phyloP scores from a whole-genome alignment of 92 coral and sea anemone genomes.

The Desmophyllum pertusum region DNA sequence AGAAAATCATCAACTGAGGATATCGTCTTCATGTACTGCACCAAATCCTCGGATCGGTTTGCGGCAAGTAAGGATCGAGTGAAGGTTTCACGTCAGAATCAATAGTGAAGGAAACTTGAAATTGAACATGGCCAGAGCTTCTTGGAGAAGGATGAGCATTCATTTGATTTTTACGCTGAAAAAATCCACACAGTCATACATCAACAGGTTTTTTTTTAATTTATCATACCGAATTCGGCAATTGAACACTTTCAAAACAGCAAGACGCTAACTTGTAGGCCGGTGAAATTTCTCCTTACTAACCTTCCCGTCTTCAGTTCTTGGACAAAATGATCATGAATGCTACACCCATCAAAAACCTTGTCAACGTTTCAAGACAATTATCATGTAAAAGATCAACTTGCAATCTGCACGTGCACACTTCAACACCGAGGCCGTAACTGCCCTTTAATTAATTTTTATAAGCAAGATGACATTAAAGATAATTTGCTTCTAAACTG shows the following conservation, averaged over 20 bases:
- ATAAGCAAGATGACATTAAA: constrained; percentile 12
- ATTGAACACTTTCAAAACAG: not conserved
- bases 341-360: not conserved
- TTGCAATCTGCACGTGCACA: not conserved
- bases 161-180: not conserved
- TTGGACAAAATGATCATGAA: not conserved
- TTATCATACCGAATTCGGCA: not conserved
- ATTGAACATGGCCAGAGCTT: not conserved
- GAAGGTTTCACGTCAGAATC: too few species aligned
- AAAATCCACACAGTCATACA: not conserved
- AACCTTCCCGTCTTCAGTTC: not conserved
- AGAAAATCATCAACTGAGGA: too few species aligned
- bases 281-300: not conserved
- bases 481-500: constrained; percentile 9
- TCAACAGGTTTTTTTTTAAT: not conserved
- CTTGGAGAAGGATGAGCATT: not conserved
- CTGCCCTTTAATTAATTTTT: constrained; percentile 3
- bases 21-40: too few species aligned
- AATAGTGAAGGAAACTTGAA: too few species aligned
- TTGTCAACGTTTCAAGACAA: not conserved
- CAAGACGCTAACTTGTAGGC: not conserved
- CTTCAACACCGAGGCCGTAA: too few species aligned
- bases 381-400: not conserved
- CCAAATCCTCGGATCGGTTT: too few species aligned
- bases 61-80: too few species aligned